These are phyloP conservation scores for Ceratosolen solmsi DNA, from an alignment of 1,140 invertebrate species.

Conservation along the genomic window DNA sequence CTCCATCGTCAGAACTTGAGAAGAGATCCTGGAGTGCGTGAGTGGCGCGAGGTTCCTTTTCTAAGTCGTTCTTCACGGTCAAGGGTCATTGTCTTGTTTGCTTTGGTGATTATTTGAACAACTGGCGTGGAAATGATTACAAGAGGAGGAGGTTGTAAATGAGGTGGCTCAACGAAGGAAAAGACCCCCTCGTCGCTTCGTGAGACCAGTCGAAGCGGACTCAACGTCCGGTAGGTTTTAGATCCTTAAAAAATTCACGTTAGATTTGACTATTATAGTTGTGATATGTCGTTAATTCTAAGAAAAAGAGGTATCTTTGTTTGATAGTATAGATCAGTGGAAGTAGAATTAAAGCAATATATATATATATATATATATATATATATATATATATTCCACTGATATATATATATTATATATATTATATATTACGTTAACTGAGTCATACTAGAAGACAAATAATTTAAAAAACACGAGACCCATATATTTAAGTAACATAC, in stretches of 20 bases:
- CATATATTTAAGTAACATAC: too few relatives aligned
- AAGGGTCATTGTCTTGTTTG: background rate
- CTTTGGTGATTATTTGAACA: background rate
- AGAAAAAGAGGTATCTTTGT: too few relatives aligned
- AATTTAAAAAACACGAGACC: too few relatives aligned
- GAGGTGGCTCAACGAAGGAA: slow-evolving; percentile 49
- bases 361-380: too few relatives aligned
- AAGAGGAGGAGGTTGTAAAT: slow-evolving; percentile 20
- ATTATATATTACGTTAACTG: too few relatives aligned
- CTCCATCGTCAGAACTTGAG: background rate
- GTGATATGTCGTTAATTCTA: too few relatives aligned
- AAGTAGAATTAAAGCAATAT: too few relatives aligned
- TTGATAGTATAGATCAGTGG: too few relatives aligned
- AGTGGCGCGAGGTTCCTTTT: background rate
- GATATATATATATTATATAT: too few relatives aligned
- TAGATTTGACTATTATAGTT: too few relatives aligned
- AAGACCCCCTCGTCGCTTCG: slow-evolving; percentile 44
- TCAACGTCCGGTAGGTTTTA: slow-evolving; percentile 22
- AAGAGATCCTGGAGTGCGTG: background rate
- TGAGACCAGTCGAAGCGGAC: slow-evolving; percentile 36
- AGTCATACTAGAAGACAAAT: too few relatives aligned
- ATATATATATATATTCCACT: too few relatives aligned
- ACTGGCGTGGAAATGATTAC: slow-evolving; percentile 1
- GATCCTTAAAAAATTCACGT: background rate
- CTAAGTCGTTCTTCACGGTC: background rate